Conservation (phyloP, 1,140 invertebrate species). For the Papilio aristodemus region DNA sequence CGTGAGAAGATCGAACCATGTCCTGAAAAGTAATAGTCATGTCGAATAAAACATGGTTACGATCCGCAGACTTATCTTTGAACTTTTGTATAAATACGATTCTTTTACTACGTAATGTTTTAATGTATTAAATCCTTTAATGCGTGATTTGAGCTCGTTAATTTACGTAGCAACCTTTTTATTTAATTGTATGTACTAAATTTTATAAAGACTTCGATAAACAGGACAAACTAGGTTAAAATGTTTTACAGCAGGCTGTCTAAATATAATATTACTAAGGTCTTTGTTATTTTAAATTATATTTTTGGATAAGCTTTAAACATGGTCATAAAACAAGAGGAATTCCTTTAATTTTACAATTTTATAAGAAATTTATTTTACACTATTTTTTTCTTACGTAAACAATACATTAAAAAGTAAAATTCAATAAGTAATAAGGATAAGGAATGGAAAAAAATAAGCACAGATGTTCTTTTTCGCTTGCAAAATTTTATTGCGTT, state of each 20-base stretch:
- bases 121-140: not conserved
- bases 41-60: too few relatives aligned
- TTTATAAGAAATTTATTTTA: too few relatives aligned
- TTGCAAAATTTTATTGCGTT: conserved; percentile 2
- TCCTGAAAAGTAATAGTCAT: too few relatives aligned
- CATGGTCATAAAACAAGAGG: not conserved
- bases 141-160: conserved; percentile 9
- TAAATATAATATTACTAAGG: conserved; percentile 8
- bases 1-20: too few relatives aligned
- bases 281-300: not conserved
- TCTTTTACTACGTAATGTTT: not conserved
- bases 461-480: conserved; percentile 4
- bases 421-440: not conserved
- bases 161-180: not conserved
- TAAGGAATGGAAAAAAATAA: not conserved
- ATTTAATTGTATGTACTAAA: conserved; percentile 12
- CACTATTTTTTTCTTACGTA: too few relatives aligned
- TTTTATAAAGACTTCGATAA: conserved; percentile 26
- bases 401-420: not conserved
- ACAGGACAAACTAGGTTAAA: conserved; percentile 24
- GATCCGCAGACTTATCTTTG: too few relatives aligned
- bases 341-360: too few relatives aligned
- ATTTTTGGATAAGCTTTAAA: not conserved
- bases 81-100: not conserved
- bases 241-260: not conserved